Evolutionary conservation across 2,113 vertebrate genomes (phyloP).

Genomic region (Clinocottus analis): DNA sequence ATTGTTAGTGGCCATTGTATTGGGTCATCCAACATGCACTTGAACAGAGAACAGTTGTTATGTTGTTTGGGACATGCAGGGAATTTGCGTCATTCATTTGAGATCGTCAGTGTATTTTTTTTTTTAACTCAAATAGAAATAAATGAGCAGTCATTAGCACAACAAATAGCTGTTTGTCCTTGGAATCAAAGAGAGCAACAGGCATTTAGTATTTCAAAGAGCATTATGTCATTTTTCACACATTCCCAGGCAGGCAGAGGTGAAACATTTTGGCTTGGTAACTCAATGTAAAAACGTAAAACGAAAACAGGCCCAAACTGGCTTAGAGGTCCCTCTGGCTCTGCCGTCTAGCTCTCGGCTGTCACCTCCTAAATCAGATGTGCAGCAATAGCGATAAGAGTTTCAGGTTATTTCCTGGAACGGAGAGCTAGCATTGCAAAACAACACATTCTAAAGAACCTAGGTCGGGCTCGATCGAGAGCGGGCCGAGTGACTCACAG

Average conservation of each 20-base stretch:
- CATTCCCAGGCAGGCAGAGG: background rate
- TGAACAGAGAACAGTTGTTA: slow-evolving; percentile 37
- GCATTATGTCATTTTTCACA: background rate
- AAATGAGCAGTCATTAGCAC: slow-evolving; percentile 16
- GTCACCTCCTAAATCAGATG: slow-evolving; percentile 52
- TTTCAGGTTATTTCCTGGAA: slow-evolving; percentile 45
- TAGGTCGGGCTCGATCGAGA: slow-evolving; percentile 24
- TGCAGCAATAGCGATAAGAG: slow-evolving; percentile 38
- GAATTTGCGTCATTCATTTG: slow-evolving; percentile 52
- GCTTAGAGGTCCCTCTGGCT: slow-evolving; percentile 25
- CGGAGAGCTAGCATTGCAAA: slow-evolving; percentile 10
- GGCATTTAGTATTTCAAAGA: background rate
- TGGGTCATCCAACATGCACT: slow-evolving; percentile 54
- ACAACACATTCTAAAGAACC: slow-evolving; percentile 33
- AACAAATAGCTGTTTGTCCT: background rate
- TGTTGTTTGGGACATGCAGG: slow-evolving; percentile 39
- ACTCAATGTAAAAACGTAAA: slow-evolving; percentile 21
- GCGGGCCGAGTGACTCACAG: background rate
- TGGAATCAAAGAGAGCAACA: background rate
- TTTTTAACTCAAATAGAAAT: slow-evolving; percentile 18
- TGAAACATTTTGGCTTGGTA: background rate
- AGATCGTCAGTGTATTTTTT: slow-evolving; percentile 11
- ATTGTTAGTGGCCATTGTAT: slow-evolving; percentile 64
- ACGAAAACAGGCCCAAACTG: slow-evolving; percentile 20
- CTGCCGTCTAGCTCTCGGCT: slow-evolving; percentile 15